A percentile compares a stretch with the other conserved stretches of the same genome.
Evolutionary conservation across 2,113 vertebrate species (phyloP).

Genomic region (Limanda limanda): DNA sequence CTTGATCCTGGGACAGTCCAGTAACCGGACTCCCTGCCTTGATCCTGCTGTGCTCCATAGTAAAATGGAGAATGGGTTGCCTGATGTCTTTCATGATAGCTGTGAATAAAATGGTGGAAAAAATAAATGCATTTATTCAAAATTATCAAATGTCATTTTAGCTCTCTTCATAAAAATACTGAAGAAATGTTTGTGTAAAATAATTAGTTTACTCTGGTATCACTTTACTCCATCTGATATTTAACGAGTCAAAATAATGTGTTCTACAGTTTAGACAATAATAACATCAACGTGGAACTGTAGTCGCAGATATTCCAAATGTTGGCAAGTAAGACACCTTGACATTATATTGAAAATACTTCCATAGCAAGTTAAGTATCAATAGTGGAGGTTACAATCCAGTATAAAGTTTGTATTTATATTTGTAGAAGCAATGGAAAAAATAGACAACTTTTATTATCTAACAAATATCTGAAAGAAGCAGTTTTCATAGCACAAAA

Average conservation of each 20-base stretch:
- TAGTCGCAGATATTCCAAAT: background rate
- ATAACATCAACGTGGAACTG: background rate
- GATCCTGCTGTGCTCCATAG: constrained; percentile 56
- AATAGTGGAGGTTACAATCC: background rate
- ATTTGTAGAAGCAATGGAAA: background rate
- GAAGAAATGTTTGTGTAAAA: background rate
- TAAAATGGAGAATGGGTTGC: constrained; percentile 53
- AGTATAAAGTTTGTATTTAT: background rate
- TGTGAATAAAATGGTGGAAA: constrained; percentile 40
- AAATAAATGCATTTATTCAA: constrained; percentile 8
- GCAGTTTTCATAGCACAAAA: background rate
- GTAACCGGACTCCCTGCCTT: constrained; percentile 57
- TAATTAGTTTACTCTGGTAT: background rate
- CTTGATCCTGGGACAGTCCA: constrained; percentile 71
- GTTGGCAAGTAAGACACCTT: background rate
- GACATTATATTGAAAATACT: background rate
- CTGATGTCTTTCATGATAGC: constrained; percentile 71
- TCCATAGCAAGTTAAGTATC: background rate
- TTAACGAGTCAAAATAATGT: background rate
- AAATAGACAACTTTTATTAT: background rate
- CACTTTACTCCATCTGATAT: background rate
- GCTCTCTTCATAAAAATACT: background rate
- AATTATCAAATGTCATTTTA: constrained; percentile 1
- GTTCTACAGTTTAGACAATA: too few relatives aligned
- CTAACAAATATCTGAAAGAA: background rate